Conservation (phyloP, 2,113 vertebrate species). For the Stegostoma tigrinum region DNA sequence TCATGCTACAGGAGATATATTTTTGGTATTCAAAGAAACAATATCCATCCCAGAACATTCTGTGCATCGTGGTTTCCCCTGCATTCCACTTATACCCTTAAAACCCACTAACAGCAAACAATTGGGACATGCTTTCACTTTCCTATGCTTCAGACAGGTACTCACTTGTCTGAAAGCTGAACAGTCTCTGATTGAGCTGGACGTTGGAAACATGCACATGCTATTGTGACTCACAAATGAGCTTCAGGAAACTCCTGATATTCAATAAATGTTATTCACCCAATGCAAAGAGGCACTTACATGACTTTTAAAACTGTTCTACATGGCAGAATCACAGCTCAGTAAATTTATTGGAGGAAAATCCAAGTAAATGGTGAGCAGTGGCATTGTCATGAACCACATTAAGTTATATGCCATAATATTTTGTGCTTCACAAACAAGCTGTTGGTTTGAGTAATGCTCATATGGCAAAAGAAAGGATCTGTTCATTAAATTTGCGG, state of each 20-base stretch:
- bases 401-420: constrained; percentile 31
- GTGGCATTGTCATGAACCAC: constrained; percentile 38
- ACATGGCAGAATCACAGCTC: neutral
- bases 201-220: neutral
- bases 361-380: constrained; percentile 34
- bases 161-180: neutral
- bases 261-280: constrained; percentile 25
- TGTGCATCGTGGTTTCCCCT: neutral
- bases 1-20: neutral
- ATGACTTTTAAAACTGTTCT: constrained; percentile 18
- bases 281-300: constrained; percentile 14
- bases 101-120: neutral
- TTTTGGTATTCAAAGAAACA: neutral
- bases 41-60: neutral
- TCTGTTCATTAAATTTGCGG: constrained; percentile 72
- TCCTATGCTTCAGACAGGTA: neutral
- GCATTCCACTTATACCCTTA: neutral
- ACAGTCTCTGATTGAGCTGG: too few species aligned
- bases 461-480: constrained; percentile 51
- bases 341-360: constrained; percentile 42
- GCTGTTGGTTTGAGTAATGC: constrained; percentile 29
- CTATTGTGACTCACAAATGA: neutral
- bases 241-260: constrained; percentile 23
- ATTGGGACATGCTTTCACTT: neutral
- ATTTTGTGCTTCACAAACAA: constrained; percentile 43